Evolutionary conservation across 2,797 vertebrate species (phyloP), one percentile per base, ranked within the genome.

Genomic region (Myotis pilosus): DNA sequence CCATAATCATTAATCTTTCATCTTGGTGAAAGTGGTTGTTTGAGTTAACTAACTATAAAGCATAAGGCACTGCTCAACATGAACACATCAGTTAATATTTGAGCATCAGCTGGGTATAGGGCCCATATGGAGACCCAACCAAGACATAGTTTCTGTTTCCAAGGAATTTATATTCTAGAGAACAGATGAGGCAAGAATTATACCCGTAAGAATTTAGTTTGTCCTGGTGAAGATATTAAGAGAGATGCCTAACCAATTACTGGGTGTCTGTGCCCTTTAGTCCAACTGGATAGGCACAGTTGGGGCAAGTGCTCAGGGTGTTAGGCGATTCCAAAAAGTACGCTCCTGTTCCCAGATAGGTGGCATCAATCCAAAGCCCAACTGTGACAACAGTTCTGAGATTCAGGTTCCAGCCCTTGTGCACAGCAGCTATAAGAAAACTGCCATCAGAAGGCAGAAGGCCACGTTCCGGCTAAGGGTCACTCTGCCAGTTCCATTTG

Each of bases 1-100:
- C 23, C 49, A 79, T 71, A 88, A 93, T 94, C 66, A 95, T 80
- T 88, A 94, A 36, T 93, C 79, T 95, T 93, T 90, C 55, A 87
- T 88, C 90, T 86, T 93, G 92, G 60, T 87, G 66, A 90, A 82
- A 94, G n/a, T 84, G 30, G 44, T 92, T 74, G 62, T 71, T 93
- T 89, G 72, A 83, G 47, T 90, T 64, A 95, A 76, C 28, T 82
- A 79, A 92, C 81, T 88, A 69, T 87, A 93, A 93, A 93, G 55
- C 19, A 74, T 44, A 88, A 95, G 33, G 51, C 60, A 79, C 72
- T 55, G 44, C 15, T 36, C 38, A 89, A 80, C 19, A 60, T 36
- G 57, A 94, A 74, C 55, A 33, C 11, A 68, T 95, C 69, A 92
- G 71, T 76, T 96, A 85, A 93, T 76, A 96, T 82, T 41, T 93